Conservation (phyloP, 2,888 invertebrate species). For the Trachelus troglodyta region DNA sequence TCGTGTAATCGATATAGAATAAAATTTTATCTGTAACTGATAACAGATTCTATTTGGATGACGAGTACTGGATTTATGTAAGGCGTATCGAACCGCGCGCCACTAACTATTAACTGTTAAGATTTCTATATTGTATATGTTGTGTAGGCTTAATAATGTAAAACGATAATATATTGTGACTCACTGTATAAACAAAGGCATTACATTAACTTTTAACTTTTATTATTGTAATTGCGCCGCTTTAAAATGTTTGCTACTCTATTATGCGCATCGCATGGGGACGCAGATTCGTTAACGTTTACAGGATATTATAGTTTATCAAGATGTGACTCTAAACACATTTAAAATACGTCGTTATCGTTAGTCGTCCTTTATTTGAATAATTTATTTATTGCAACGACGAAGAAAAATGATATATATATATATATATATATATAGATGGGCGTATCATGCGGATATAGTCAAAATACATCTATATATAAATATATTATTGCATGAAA, state of each 20-base stretch:
- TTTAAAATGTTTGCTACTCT: constrained; percentile 31
- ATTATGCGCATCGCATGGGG: constrained; percentile 34
- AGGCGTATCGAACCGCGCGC: constrained; percentile 38
- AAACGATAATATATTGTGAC: constrained; percentile 55
- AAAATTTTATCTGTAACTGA: not conserved
- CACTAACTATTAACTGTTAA: constrained; percentile 60
- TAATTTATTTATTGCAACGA: constrained; percentile 61
- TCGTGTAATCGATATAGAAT: not conserved
- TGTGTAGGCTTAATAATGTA: constrained; percentile 52
- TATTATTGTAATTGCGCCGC: constrained; percentile 26
- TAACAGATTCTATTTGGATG: not conserved
- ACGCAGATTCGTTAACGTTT: constrained; percentile 43
- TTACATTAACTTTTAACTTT: constrained; percentile 53
- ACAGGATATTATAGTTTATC: constrained; percentile 33
- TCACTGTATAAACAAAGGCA: constrained; percentile 62
- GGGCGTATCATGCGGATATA: constrained; percentile 28
- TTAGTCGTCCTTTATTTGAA: constrained; percentile 47
- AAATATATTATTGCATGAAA: constrained; percentile 45
- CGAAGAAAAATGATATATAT: constrained; percentile 20
- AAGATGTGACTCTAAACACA: constrained; percentile 51
- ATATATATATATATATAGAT: not conserved
- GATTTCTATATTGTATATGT: constrained; percentile 54
- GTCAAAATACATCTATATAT: constrained; percentile 22
- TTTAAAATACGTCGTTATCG: constrained; percentile 47
- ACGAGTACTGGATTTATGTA: not conserved